phyloP scores from a whole-genome alignment of 2,113 vertebrate genomes.

The Alethe castanea region DNA sequence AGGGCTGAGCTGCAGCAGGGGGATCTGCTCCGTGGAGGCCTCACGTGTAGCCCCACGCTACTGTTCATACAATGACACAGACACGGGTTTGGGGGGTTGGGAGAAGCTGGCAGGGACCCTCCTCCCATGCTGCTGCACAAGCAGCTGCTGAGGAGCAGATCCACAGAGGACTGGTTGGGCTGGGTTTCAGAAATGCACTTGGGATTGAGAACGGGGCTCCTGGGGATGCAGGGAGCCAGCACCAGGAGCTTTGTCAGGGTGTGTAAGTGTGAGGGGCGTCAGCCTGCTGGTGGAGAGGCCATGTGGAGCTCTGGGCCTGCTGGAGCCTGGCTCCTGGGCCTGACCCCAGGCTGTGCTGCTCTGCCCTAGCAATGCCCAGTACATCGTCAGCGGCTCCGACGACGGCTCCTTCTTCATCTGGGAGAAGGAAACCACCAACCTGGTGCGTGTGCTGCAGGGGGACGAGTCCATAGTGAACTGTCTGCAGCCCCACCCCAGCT shows the following conservation, averaged over 20 bases:
- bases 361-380: constrained; percentile 89
- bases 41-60: accelerated
- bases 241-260: background rate
- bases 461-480: constrained; percentile 99
- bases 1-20: background rate
- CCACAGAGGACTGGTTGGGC: background rate
- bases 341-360: background rate
- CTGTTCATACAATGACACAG: background rate
- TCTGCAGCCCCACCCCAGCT: constrained; percentile 95
- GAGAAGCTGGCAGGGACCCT: background rate
- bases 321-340: background rate
- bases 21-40: background rate
- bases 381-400: constrained; percentile 95
- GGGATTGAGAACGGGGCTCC: background rate
- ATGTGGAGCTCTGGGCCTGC: background rate
- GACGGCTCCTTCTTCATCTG: constrained; percentile 99
- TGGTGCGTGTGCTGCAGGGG: constrained; percentile 94
- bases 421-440: constrained; percentile 98
- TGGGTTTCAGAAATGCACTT: background rate
- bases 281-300: background rate
- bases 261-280: background rate
- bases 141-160: background rate
- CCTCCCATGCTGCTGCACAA: background rate
- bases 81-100: background rate
- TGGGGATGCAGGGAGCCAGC: background rate